Base-by-base conservation (phyloP, 2,888 invertebrate genomes). In the Amphipyra tragopoginis region DNA sequence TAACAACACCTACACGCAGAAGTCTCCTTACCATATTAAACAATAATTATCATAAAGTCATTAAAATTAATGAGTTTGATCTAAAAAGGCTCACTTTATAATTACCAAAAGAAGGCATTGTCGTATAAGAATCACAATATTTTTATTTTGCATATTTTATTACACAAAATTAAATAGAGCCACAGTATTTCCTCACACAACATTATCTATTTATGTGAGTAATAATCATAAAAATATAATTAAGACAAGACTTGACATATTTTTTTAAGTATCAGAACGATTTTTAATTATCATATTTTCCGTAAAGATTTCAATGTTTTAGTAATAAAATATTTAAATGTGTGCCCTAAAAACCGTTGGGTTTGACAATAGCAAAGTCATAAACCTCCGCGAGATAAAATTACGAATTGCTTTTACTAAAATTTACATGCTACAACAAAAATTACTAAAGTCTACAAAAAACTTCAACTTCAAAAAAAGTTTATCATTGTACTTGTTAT, bases 171-270 rank as follows among this genome's bases (percentile, higher is more conserved):
- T 54, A 57, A 45, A 57, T 47, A 52, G 9, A 64, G 42, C 40
- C 43, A 45, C 49, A 9, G 26, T 63, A 69, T 65, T 68, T 57
- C 65, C 56, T 51, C 57, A 72, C 43, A 40, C 56, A 55, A 50
- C 54, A 53, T 40, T 39, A 45, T n/a, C 29, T 50, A 29, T 39
- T 49, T 56, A 56, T 11, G 15, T 8, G 43, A n/a, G 45, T 59
- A 63, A 75, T 77, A 70, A 72, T 60, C 69, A 72, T 77, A 77
- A 75, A 77, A 66, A 26, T 33, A 55, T 77, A 75, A 77, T 72
- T 64, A 70, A 77, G 51, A 53, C 60, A 42, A 21, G 21, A 21
- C 21, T 21, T 56, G 65, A 70, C 65, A 75, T 62, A 63, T 67
- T 74, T 77, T 65, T 49, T 55, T 55, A 4, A 21, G 53, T 58